Percentiles rank a stretch among this genome's conserved stretches.
These are phyloP conservation scores for Cyclura pinguis DNA, from an alignment of 2,797 vertebrate species.

Conservation along the genomic window DNA sequence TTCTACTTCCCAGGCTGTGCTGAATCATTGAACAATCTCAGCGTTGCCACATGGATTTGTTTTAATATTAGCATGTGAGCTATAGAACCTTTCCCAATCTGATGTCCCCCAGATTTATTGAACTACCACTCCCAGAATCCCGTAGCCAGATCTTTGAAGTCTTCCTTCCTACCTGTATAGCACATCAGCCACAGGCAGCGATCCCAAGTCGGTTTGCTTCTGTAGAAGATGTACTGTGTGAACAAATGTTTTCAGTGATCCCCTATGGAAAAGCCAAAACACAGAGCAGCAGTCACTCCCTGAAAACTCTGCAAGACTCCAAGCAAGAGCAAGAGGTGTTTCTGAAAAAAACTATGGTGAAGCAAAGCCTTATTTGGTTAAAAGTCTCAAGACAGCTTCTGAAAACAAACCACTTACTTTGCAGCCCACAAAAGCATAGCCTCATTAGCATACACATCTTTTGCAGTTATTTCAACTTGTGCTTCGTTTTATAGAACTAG, in stretches of 20 bases:
- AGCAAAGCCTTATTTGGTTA: background rate
- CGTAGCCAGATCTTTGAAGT: slow-evolving; percentile 65
- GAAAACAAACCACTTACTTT: background rate
- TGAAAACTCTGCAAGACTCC: background rate
- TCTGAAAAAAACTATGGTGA: background rate
- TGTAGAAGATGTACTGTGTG: slow-evolving; percentile 98
- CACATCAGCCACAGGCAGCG: slow-evolving; percentile 96
- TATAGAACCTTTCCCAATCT: fast-evolving
- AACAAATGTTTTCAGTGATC: slow-evolving; percentile 98
- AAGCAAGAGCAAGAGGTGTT: background rate
- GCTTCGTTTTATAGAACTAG: background rate
- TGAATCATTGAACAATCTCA: slow-evolving; percentile 23
- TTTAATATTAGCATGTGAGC: background rate
- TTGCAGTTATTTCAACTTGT: background rate
- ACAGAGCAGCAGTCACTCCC: slow-evolving; percentile 38
- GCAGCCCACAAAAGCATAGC: too few relatives aligned
- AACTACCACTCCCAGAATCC: background rate
- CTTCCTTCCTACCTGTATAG: slow-evolving; percentile 89
- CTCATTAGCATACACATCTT: background rate
- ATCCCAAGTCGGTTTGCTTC: slow-evolving; percentile 95
- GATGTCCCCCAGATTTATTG: slow-evolving; percentile 6
- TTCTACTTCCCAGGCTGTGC: background rate
- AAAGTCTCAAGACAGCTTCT: background rate
- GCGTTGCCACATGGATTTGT: background rate
- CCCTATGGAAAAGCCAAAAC: slow-evolving; percentile 82